phyloP scores from a whole-genome alignment of 2,888 invertebrate genomes.

The Lasioglossum oenotherae region DNA sequence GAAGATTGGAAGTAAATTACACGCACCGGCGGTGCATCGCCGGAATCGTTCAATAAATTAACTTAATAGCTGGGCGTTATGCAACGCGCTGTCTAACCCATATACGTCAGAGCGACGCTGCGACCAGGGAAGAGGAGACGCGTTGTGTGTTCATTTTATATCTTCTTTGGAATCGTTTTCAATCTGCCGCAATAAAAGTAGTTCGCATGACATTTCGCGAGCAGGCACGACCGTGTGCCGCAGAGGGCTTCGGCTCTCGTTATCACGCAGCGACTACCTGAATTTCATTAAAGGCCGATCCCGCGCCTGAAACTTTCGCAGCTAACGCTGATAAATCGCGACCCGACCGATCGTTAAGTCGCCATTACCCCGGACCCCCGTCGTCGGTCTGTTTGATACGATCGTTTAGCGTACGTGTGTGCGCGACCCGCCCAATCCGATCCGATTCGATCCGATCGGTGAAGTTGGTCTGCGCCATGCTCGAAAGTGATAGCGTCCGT shows the following conservation, averaged over 20 bases:
- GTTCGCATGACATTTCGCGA: conserved; percentile 16
- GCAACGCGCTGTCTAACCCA: conserved; percentile 57
- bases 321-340: conserved; percentile 47
- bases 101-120: conserved; percentile 27
- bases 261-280: conserved; percentile 17
- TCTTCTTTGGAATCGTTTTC: conserved; percentile 48
- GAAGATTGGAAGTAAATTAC: conserved; percentile 57
- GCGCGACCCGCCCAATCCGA: conserved; percentile 18
- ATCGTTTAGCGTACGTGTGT: conserved; percentile 14
- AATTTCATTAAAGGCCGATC: conserved; percentile 48
- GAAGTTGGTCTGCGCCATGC: conserved; percentile 26
- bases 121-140: conserved; percentile 3
- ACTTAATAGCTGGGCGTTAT: conserved; percentile 66
- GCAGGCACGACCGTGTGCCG: neutral
- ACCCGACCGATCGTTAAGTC: conserved; percentile 33
- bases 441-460: neutral
- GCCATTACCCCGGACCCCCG: conserved; percentile 18
- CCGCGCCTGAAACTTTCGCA: conserved; percentile 24
- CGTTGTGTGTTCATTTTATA: conserved; percentile 32
- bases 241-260: neutral
- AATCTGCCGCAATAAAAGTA: conserved; percentile 52
- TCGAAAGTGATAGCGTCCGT: conserved; percentile 17
- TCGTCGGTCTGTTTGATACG: conserved; percentile 13
- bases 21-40: conserved; percentile 37
- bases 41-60: conserved; percentile 59